Evolutionary conservation across 1,140 invertebrate genomes (phyloP), one percentile per base, ranked within the genome.

Genomic region (Cydia pomonella): DNA sequence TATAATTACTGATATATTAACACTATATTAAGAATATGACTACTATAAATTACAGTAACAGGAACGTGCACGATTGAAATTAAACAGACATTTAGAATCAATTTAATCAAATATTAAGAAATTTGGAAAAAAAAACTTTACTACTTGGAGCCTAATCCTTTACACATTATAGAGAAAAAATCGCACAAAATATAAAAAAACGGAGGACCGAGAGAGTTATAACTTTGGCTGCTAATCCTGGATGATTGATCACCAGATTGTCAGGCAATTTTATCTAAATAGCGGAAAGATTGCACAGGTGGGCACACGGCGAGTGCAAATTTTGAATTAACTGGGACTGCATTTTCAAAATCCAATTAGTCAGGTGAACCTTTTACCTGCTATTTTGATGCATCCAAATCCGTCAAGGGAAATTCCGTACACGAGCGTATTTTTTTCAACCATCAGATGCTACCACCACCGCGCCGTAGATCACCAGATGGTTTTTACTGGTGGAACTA

Each of bases 211-310:
- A 23, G 53, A 41, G 64, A 64, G 27, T 64, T 25, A 64, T 29
- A 64, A 29, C 3, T 64, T 29, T 18, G 4, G n/a, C 64, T n/a
- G 29, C n/a, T 69, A 69, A 69, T 69, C 33, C 64, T 18, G 27
- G 13, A 33, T 69, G 64, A 69, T 69, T 69, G 64, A 69, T 69
- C 16, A 69, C 64, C 16, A 13, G n/a, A 5, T 38, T 33, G 33
- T 7, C 27, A 7, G 27, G 63, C 33, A 29, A 69, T 69, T 69
- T 38, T 18, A 41, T 29, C 64, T 33, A 69, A 69, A 69, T 69
- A 69, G 64, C 64, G 29, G 29, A 69, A 69, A 33, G 64, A 69
- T 69, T 69, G 29, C 12, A 18, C 64, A 69, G 64, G 64, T 69
- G 64, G 10, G 13, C 16, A n/a, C n/a, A n/a, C n/a, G 63, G 25